Evolutionary conservation across 92 coral and sea anemone species (phyloP).

Genomic region (Diadumene lineata): DNA sequence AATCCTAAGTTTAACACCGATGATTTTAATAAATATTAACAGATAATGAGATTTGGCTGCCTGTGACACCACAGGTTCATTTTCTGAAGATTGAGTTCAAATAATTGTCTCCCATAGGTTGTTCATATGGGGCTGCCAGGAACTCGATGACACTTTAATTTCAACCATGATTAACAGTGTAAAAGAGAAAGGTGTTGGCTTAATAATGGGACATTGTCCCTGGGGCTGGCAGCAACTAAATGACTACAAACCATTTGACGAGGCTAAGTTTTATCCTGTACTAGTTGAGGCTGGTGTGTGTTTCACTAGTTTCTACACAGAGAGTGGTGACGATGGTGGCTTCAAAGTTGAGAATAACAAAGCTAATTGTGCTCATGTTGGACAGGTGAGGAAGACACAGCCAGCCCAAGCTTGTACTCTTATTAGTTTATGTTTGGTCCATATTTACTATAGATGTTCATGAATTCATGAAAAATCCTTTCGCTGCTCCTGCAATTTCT

Average conservation of each 20-base stretch:
- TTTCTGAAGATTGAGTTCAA: too few relatives aligned
- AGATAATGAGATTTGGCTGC: too few relatives aligned
- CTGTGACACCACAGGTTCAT: too few relatives aligned
- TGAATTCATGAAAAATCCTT: not conserved
- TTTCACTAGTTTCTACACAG: slow-evolving; percentile 7
- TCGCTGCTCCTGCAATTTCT: too few relatives aligned
- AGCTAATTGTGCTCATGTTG: slow-evolving; percentile 28
- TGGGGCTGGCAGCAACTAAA: slow-evolving; percentile 38
- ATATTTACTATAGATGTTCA: not conserved
- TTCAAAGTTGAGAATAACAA: not conserved
- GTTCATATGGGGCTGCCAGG: slow-evolving; percentile 19
- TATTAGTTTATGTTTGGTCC: not conserved
- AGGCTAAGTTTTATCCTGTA: slow-evolving; percentile 24
- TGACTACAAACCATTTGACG: slow-evolving; percentile 24
- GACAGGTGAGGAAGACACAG: not conserved
- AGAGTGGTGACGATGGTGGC: slow-evolving; percentile 21
- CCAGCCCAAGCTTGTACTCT: not conserved
- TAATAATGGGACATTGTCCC: slow-evolving; percentile 30
- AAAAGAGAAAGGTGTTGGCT: slow-evolving; percentile 20
- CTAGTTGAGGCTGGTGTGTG: slow-evolving; percentile 31
- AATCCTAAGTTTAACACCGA: too few relatives aligned
- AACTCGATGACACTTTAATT: slow-evolving; percentile 11
- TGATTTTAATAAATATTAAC: too few relatives aligned
- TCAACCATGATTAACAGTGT: slow-evolving; percentile 15
- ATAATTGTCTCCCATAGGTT: too few relatives aligned